A percentile compares a stretch with the other conserved stretches of the same genome.
phyloP scores from a whole-genome alignment of 2,797 vertebrate species.

The Peromyscus attwateri region DNA sequence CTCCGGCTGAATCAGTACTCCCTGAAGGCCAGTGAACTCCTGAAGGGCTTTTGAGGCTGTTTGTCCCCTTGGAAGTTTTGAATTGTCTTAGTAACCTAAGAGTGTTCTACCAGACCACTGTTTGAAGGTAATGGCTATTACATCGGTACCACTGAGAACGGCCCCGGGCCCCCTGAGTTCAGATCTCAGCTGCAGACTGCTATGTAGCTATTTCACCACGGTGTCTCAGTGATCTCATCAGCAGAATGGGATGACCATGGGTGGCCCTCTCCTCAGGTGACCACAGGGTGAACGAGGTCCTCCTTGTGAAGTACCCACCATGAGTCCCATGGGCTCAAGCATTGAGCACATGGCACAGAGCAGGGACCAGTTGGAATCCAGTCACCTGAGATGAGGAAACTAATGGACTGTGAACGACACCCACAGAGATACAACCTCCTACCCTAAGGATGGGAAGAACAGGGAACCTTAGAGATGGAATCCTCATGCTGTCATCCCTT shows the following conservation, averaged over 20 bases:
- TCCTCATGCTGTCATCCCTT: too few relatives aligned
- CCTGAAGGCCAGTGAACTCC: neutral
- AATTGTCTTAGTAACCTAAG: neutral
- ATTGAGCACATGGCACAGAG: fast-evolving
- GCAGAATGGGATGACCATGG: neutral
- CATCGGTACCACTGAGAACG: neutral
- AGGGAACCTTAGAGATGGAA: neutral
- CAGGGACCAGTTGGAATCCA: neutral
- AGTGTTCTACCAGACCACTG: neutral
- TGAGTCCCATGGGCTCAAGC: neutral
- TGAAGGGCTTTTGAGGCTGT: neutral
- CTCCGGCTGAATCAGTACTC: neutral
- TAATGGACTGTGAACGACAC: neutral
- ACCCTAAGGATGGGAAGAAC: neutral
- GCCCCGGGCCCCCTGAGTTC: neutral
- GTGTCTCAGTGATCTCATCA: neutral
- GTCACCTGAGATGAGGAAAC: neutral
- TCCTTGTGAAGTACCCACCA: neutral
- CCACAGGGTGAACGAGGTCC: neutral
- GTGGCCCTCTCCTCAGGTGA: neutral
- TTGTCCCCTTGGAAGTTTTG: neutral
- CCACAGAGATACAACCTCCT: neutral
- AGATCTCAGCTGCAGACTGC: neutral
- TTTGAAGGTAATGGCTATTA: neutral
- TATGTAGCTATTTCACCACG: neutral